A percentile compares a stretch with the other conserved stretches of the same genome.
phyloP scores from a whole-genome alignment of 2,888 invertebrate species.

The Eupelmus urozonus region DNA sequence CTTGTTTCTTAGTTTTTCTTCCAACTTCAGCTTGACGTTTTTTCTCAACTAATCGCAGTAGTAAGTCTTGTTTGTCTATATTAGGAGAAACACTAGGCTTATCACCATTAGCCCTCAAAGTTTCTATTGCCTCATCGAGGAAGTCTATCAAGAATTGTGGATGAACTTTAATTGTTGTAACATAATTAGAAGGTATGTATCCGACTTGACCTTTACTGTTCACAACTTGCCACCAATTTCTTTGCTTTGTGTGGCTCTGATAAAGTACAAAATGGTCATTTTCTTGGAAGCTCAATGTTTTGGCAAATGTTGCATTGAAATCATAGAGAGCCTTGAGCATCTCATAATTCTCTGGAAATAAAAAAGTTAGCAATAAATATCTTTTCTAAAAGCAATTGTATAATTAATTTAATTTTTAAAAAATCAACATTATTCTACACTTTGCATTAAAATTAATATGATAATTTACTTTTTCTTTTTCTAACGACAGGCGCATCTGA shows the following conservation, averaged over 20 bases:
- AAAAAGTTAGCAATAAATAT: neutral
- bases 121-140: slow-evolving; percentile 84
- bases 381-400: neutral
- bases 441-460: neutral
- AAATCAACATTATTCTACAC: neutral
- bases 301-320: slow-evolving; percentile 90
- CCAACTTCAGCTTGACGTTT: slow-evolving; percentile 80
- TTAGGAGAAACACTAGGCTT: slow-evolving; percentile 77
- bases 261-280: slow-evolving; percentile 90
- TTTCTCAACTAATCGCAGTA: slow-evolving; percentile 83
- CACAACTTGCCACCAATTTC: slow-evolving; percentile 94
- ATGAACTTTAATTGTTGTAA: slow-evolving; percentile 86
- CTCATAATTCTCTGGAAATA: slow-evolving; percentile 83
- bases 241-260: slow-evolving; percentile 87
- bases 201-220: slow-evolving; percentile 90
- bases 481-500: slow-evolving; percentile 13
- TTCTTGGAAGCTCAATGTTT: slow-evolving; percentile 88
- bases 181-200: slow-evolving; percentile 92
- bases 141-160: slow-evolving; percentile 86
- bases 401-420: neutral
- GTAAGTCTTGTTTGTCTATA: slow-evolving; percentile 82
- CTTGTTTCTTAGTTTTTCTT: slow-evolving; percentile 73
- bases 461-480: slow-evolving; percentile 41
- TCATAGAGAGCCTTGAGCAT: slow-evolving; percentile 91
- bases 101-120: slow-evolving; percentile 73